phyloP scores from a whole-genome alignment of 2,888 invertebrate genomes.

The Lepidocyrtinus sp. region DNA sequence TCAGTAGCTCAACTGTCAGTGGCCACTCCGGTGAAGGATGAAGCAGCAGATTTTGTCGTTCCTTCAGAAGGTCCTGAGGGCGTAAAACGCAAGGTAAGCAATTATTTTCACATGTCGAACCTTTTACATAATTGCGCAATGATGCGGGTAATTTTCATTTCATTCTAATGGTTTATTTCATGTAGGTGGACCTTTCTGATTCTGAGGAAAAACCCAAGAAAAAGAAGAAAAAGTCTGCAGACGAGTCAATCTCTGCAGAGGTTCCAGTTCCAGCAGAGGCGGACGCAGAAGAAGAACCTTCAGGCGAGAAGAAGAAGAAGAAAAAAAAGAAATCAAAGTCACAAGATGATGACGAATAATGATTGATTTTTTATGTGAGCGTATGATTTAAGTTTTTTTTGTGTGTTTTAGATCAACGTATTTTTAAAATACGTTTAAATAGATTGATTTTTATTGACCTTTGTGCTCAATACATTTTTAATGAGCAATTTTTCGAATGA shows the following conservation, averaged over 20 bases:
- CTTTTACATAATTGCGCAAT: background rate
- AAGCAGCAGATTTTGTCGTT: conserved; percentile 59
- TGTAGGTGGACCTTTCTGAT: conserved; percentile 48
- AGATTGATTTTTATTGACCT: too few species aligned
- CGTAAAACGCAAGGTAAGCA: conserved; percentile 65
- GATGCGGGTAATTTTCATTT: background rate
- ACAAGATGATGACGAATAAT: conserved; percentile 65
- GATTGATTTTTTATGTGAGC: too few species aligned
- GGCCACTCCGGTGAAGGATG: conserved; percentile 44
- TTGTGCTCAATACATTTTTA: too few species aligned
- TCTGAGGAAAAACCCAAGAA: conserved; percentile 59
- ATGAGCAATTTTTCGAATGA: too few species aligned
- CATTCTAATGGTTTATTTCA: too few species aligned
- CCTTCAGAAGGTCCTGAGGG: conserved; percentile 64
- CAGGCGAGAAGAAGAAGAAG: conserved; percentile 81
- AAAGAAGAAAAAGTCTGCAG: conserved; percentile 61
- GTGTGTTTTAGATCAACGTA: too few species aligned
- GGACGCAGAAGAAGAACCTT: conserved; percentile 71
- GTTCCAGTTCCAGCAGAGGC: conserved; percentile 69
- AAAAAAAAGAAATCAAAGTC: conserved; percentile 75
- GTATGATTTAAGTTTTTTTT: too few species aligned
- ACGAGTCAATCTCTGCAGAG: conserved; percentile 36
- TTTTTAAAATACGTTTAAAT: too few species aligned
- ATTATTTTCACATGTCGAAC: too few species aligned
- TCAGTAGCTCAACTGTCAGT: conserved; percentile 76